Base-by-base conservation (phyloP, 2,797 vertebrate species). In the Megaceryle alcyon region DNA sequence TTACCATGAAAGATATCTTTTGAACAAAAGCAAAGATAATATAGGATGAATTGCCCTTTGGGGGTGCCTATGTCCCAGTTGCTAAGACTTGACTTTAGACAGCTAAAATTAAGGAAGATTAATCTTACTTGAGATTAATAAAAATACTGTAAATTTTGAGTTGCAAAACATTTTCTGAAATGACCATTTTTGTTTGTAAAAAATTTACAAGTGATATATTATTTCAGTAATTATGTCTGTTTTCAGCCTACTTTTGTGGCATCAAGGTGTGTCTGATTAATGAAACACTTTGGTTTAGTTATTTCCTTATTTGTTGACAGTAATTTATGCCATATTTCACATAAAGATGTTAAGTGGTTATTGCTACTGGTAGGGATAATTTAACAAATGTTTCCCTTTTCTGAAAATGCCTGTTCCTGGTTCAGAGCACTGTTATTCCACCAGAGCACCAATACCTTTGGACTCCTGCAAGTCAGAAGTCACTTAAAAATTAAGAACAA, bases 401-500 rank as follows among this genome's bases (percentile, higher is more conserved):
- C 65, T 93, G 78, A 82, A 71, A 76, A 68, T 93, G 15, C 48
- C 54, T n/a, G 5, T 70, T 96, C 12, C 35, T 69, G 33, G 29
- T 95, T 71, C 85, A 83, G 18, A 91, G 79, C 66, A 64, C 33
- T 35, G n/a, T 80, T 82, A 44, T 41, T 83, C 73, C 49, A 1
- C 51, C 28, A 49, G 35, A 69, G 64, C 91, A 59, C 68, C 78
- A n/a, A 80, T 87, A 88, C 64, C 23, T 82, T 90, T 48, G 66
- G 33, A 75, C 46, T 82, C 14, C 25, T 81, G 61, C 63, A 91
- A 95, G 95, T 94, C 93, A 97, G 43, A 96, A 97, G 71, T 92
- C 94, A 72, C 71, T 89, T 91, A 96, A 96, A 97, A 97, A 97
- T 94, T 94, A 97, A 96, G 97, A 97, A 92, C 83, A 94, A 88